A percentile compares a stretch with the other conserved stretches of the same genome.
Conservation (phyloP, 2,797 vertebrate species). For the Galagoides demidoff region DNA sequence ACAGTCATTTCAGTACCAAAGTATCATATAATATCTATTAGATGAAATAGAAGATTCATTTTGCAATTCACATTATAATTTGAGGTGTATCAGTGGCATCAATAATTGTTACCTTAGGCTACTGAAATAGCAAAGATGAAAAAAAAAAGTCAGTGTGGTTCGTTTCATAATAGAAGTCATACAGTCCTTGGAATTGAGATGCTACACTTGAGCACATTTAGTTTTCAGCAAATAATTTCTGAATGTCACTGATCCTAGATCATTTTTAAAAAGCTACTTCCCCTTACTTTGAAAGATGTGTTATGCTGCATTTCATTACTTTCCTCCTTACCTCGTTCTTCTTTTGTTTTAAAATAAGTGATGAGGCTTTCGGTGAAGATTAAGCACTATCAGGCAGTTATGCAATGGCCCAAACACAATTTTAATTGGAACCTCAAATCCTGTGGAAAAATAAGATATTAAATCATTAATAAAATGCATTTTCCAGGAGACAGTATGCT, state of each 20-base stretch:
- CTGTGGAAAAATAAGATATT: conserved; percentile 84
- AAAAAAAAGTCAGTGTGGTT: not conserved
- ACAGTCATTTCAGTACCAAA: conserved; percentile 58
- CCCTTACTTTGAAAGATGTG: conserved; percentile 86
- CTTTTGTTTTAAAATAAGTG: conserved; percentile 87
- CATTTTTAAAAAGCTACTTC: conserved; percentile 79
- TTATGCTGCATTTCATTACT: conserved; percentile 87
- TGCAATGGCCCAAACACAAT: conserved; percentile 85
- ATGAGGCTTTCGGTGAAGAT: conserved; percentile 86
- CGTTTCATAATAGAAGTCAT: conserved; percentile 41
- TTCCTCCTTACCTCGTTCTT: conserved; percentile 86
- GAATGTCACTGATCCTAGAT: conserved; percentile 84
- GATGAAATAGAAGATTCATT: conserved; percentile 26
- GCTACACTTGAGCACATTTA: conserved; percentile 75
- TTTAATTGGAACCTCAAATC: conserved; percentile 88
- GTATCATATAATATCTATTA: conserved; percentile 20
- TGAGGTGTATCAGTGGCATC: conserved; percentile 41
- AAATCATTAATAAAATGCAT: conserved; percentile 87
- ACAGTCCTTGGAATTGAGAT: conserved; percentile 79
- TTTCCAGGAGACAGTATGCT: conserved; percentile 66
- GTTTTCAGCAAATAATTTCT: conserved; percentile 83
- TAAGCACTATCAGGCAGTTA: conserved; percentile 84
- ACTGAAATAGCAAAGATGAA: conserved; percentile 40
- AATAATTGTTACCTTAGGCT: conserved; percentile 63
- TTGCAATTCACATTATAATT: conserved; percentile 40